Evolutionary conservation across 2,113 vertebrate species (phyloP), one percentile per base, ranked within the genome.

Genomic region (Syngnathus typhle): DNA sequence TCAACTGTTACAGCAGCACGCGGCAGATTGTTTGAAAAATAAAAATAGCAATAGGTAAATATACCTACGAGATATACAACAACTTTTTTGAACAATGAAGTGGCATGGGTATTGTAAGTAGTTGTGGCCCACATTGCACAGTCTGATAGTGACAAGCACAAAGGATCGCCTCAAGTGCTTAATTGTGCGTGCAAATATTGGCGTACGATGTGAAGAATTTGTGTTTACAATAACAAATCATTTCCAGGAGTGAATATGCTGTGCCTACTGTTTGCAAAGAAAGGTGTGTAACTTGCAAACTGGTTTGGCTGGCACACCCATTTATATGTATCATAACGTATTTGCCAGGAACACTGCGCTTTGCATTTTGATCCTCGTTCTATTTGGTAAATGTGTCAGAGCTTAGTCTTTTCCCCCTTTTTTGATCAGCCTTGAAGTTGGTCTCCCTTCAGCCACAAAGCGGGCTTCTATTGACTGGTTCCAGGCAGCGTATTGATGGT

Each of bases 401-500:
- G 78, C 64, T 80, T 67, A 73, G 72, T 6, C 6, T 64, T 75
- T 69, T 64, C 43, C 56, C 67, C 21, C 72, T 76, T 81, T 84
- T 80, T 72, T 78, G 76, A 82, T 85, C 82, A 85, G 87, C 86
- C 86, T 91, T 91, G 88, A 89, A 90, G 89, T 90, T 83, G 83
- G 83, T 89, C 87, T 91, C 89, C 86, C 81, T 80, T 90, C 70
- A 71, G 81, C 89, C 87, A 89, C 87, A 90, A 89, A 90, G 87
- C 88, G 37, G 72, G 74, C 87, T 87, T 87, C 89, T 90, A 90
- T 91, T 91, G 90, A 91, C 87, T 87, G 87, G 85, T 88, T 92
- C 87, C 85, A 89, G 88, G 89, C 84, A 91, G 85, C 69, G 90
- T 91, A 92, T 90, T 92, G 91, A 91, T 89, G 88, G 90, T 91